phyloP scores from a whole-genome alignment of 2,113 vertebrate genomes.

The Sisor rabdophorus region DNA sequence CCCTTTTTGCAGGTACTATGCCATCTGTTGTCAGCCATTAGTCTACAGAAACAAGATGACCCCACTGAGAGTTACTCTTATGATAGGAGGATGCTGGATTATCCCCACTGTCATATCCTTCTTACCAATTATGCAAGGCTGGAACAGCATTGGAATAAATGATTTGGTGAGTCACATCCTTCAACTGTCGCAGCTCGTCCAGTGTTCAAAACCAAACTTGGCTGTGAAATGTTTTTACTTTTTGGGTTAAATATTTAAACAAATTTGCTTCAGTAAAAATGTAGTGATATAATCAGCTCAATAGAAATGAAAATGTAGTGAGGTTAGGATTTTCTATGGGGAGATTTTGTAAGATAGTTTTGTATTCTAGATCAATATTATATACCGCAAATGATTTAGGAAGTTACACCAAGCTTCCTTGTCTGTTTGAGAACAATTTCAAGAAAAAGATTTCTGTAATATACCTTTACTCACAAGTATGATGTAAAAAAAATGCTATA shows the following conservation, averaged over 20 bases:
- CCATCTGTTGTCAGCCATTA: constrained; percentile 97
- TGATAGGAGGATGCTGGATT: constrained; percentile 97
- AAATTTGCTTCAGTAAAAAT: constrained; percentile 11
- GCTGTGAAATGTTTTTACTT: constrained; percentile 1
- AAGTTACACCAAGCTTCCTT: neutral
- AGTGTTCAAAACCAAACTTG: constrained; percentile 20
- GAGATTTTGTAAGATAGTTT: constrained; percentile 2
- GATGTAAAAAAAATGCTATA: constrained; percentile 23
- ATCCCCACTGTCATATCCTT: constrained; percentile 96
- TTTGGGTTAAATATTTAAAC: constrained; percentile 3
- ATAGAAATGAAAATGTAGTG: constrained; percentile 12
- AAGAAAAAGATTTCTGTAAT: neutral
- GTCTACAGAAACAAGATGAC: constrained; percentile 99
- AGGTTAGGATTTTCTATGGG: constrained; percentile 1
- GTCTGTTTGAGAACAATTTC: neutral
- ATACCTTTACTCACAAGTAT: neutral
- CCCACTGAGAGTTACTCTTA: constrained; percentile 84
- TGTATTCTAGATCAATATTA: constrained; percentile 25
- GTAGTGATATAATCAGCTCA: constrained; percentile 10
- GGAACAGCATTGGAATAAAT: constrained; percentile 96
- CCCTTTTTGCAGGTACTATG: constrained; percentile 81
- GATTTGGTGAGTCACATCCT: constrained; percentile 78
- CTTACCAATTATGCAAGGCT: constrained; percentile 98
- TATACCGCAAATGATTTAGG: neutral
- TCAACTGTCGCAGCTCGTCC: constrained; percentile 20